Percentiles rank a stretch among this genome's conserved stretches.
phyloP scores from a whole-genome alignment of 2,888 invertebrate species.

The Phoronis australis region DNA sequence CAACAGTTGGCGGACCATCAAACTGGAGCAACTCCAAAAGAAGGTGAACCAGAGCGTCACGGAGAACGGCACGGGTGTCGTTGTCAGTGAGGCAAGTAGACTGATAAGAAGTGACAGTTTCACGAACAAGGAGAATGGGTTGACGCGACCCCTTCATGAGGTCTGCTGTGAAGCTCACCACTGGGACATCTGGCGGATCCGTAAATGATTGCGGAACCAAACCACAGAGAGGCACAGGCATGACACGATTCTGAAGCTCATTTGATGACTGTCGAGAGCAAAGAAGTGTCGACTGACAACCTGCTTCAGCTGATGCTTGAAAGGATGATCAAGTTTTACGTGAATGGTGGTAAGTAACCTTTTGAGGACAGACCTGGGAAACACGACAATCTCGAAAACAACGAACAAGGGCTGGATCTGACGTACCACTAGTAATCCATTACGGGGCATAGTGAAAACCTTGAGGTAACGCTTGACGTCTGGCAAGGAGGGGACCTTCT shows the following conservation, averaged over 20 bases:
- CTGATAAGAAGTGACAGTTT: constrained; percentile 16
- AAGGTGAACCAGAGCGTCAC: constrained; percentile 9
- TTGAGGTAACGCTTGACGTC: too few relatives aligned
- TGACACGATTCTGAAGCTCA: too few relatives aligned
- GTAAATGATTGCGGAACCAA: constrained; percentile 12
- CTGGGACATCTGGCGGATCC: constrained; percentile 11
- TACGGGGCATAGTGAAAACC: too few relatives aligned
- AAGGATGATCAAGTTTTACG: constrained; percentile 16
- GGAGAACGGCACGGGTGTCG: constrained; percentile 11
- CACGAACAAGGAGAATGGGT: constrained; percentile 13
- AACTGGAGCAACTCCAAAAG: constrained; percentile 13
- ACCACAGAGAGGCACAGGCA: too few relatives aligned
- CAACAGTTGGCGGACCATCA: constrained; percentile 16
- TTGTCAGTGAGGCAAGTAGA: constrained; percentile 8
- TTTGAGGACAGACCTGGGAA: constrained; percentile 16
- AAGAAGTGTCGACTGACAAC: constrained; percentile 14
- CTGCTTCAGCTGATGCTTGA: constrained; percentile 12
- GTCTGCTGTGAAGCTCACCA: constrained; percentile 16
- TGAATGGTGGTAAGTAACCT: constrained; percentile 19
- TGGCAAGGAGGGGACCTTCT: too few relatives aligned
- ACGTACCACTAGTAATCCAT: too few relatives aligned
- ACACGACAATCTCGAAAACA: constrained; percentile 19
- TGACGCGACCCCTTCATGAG: constrained; percentile 15
- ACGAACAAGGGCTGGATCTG: too few relatives aligned
- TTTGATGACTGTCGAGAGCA: constrained; percentile 19